phyloP scores from a whole-genome alignment of 1,140 invertebrate species.

The Drosophila equinoxialis region DNA sequence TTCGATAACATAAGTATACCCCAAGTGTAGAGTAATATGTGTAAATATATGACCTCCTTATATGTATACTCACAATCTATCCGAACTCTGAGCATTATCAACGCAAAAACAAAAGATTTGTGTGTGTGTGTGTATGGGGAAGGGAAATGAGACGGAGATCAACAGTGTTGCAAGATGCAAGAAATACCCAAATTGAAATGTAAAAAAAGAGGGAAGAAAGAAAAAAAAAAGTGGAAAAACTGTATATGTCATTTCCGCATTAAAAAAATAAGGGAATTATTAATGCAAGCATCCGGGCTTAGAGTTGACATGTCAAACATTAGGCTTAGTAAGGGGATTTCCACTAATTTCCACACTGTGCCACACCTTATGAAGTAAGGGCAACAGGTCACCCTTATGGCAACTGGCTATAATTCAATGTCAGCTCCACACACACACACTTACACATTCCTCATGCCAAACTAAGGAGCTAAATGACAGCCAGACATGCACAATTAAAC shows the following conservation, averaged over 20 bases:
- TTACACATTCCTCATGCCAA: conserved; percentile 16
- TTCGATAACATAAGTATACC: too few relatives aligned
- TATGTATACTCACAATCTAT: conserved; percentile 4
- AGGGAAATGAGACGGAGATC: neutral
- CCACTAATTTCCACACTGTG: neutral
- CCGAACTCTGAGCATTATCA: conserved; percentile 9
- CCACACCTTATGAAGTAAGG: conserved; percentile 11
- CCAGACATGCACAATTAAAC: conserved; percentile 79
- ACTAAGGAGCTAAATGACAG: conserved; percentile 53
- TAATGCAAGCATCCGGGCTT: conserved; percentile 16
- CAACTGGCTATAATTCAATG: conserved; percentile 34
- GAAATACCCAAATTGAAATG: conserved; percentile 2
- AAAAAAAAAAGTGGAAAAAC: conserved; percentile 2
- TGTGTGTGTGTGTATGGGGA: neutral
- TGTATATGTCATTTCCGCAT: conserved; percentile 25
- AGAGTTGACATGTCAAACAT: conserved; percentile 9
- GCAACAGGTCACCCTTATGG: conserved; percentile 28
- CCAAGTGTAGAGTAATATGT: neutral
- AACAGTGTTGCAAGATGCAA: conserved; percentile 39
- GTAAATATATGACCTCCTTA: neutral
- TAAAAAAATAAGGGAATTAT: conserved; percentile 7
- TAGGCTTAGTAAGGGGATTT: neutral
- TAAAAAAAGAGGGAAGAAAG: neutral
- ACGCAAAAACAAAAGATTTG: conserved; percentile 19
- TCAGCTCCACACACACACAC: conserved; percentile 24